Evolutionary conservation across 1,140 invertebrate genomes (phyloP).

Genomic region (Heliconius himera): DNA sequence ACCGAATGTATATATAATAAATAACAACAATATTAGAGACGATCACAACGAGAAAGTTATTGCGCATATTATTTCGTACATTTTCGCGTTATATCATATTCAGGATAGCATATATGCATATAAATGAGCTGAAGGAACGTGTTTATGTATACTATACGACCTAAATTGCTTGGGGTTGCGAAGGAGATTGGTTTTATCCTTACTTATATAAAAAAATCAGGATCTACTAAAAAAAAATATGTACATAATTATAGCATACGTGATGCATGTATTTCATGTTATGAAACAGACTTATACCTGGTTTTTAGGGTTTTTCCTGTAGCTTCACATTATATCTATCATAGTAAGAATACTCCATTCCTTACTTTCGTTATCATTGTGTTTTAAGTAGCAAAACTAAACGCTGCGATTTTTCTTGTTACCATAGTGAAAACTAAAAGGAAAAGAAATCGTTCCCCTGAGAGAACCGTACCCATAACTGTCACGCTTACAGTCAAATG

Average conservation of each 20-base stretch:
- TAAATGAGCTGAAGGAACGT: conserved; percentile 19
- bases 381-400: too few species aligned
- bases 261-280: too few species aligned
- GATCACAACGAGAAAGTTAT: background rate
- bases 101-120: conserved; percentile 24
- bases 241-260: background rate
- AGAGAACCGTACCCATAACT: too few species aligned
- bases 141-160: conserved; percentile 18
- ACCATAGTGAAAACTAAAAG: too few species aligned
- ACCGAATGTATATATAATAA: background rate
- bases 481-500: too few species aligned
- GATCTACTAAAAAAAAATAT: background rate
- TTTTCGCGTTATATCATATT: conserved; percentile 27
- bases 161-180: conserved; percentile 14
- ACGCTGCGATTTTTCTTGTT: too few species aligned
- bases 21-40: background rate
- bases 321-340: too few species aligned
- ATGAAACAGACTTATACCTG: too few species aligned
- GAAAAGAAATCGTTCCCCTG: too few species aligned
- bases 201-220: background rate
- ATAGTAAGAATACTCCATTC: too few species aligned
- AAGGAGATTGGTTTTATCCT: conserved; percentile 16
- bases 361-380: too few species aligned
- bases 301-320: too few species aligned
- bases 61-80: conserved; percentile 17